Conservation (phyloP, 2,888 invertebrate species). For the Thecocarcelia acutangulata region DNA sequence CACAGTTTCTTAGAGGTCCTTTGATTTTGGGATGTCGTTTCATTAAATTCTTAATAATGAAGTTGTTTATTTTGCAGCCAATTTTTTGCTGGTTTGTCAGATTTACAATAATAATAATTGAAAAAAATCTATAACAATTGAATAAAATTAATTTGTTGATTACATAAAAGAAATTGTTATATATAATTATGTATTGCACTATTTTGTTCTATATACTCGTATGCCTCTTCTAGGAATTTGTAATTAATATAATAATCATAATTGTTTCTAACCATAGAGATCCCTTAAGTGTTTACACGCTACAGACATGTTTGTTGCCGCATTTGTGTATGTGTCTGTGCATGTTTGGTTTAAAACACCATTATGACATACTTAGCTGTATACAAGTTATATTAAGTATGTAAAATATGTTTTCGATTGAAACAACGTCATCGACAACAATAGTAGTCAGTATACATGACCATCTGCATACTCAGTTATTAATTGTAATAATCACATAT, state of each 20-base stretch:
- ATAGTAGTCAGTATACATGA: neutral
- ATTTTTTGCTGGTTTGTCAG: no score
- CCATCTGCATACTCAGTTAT: slow-evolving; percentile 48
- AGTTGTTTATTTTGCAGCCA: no score
- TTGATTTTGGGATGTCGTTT: no score
- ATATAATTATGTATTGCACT: no score
- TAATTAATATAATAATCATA: slow-evolving; percentile 45
- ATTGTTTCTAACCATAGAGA: slow-evolving; percentile 26
- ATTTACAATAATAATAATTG: no score
- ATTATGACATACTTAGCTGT: neutral
- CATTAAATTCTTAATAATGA: no score
- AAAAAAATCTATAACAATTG: no score
- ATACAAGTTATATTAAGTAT: neutral
- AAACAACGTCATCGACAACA: neutral
- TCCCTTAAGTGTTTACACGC: slow-evolving; percentile 26
- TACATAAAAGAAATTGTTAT: no score
- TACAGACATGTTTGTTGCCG: neutral
- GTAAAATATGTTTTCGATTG: slow-evolving; percentile 7
- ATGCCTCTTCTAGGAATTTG: neutral
- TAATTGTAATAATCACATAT: slow-evolving; percentile 57
- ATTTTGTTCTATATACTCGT: neutral
- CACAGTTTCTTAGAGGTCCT: no score
- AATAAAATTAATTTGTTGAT: no score
- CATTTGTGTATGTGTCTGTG: neutral
- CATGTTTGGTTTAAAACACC: neutral